These are phyloP conservation scores for Halisarca cf. caerulea DNA, from an alignment of 37 sponge, comb jelly and placozoan species.

Conservation along the genomic window DNA sequence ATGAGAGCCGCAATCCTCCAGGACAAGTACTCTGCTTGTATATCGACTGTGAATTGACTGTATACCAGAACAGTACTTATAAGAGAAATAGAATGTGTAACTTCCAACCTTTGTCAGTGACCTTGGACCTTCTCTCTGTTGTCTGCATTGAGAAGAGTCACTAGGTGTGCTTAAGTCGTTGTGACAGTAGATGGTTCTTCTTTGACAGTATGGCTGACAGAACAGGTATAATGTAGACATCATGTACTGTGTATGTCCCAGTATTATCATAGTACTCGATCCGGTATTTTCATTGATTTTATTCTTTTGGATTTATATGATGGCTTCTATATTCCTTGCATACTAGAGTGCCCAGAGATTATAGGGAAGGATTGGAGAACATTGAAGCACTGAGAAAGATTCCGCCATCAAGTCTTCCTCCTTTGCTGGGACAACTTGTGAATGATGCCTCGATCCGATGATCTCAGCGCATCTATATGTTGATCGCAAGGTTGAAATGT, in stretches of 20 bases:
- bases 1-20: not conserved
- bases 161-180: conserved; percentile 61
- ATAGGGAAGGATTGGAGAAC: conserved; percentile 21
- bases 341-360: conserved; percentile 23
- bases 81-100: not conserved
- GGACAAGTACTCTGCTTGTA: too few relatives aligned
- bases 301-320: conserved; percentile 1
- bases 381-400: conserved; percentile 3
- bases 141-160: conserved; percentile 75
- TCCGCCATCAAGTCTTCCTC: not conserved
- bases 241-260: too few relatives aligned
- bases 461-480: conserved; percentile 43
- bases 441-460: conserved; percentile 40
- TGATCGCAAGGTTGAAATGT: conserved; percentile 3
- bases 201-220: conserved; percentile 85
- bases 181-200: conserved; percentile 51
- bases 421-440: conserved; percentile 22
- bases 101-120: not conserved
- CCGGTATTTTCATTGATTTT: too few relatives aligned
- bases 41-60: not conserved
- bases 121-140: conserved; percentile 48
- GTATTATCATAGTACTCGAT: not conserved
- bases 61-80: not conserved
- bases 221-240: conserved; percentile 16
- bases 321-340: conserved; percentile 56